Conservation (phyloP, 2,113 vertebrate species). For the Pachycephala philippinensis region DNA sequence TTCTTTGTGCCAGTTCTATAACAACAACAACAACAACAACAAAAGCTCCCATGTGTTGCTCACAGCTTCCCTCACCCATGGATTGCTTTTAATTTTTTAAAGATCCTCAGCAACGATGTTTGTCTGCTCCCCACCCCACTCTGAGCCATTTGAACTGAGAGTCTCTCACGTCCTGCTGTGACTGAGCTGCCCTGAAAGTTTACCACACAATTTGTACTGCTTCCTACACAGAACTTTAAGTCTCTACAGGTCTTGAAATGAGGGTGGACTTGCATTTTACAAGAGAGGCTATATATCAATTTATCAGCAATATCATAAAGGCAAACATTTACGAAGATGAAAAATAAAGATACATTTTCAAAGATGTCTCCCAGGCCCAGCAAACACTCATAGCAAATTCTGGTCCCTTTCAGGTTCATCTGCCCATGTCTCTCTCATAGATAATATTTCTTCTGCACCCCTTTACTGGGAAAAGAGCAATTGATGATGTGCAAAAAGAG, state of each 20-base stretch:
- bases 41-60: accelerated
- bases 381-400: not conserved
- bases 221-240: not conserved
- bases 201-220: not conserved
- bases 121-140: not conserved
- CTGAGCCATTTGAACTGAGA: not conserved
- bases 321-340: not conserved
- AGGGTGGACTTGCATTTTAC: not conserved
- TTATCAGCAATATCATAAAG: not conserved
- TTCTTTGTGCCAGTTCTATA: not conserved
- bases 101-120: not conserved
- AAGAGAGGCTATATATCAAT: not conserved
- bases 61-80: too few relatives aligned
- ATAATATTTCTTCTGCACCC: not conserved
- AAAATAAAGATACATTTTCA: not conserved
- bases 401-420: not conserved
- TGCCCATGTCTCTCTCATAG: not conserved
- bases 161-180: not conserved
- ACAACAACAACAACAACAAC: not conserved
- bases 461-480: not conserved
- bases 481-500: not conserved
- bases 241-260: not conserved
- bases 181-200: not conserved
- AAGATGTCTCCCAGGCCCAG: not conserved
- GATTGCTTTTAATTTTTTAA: not conserved